Conservation (phyloP, 2,797 vertebrate genomes). For the Apogon hyalosoma region DNA sequence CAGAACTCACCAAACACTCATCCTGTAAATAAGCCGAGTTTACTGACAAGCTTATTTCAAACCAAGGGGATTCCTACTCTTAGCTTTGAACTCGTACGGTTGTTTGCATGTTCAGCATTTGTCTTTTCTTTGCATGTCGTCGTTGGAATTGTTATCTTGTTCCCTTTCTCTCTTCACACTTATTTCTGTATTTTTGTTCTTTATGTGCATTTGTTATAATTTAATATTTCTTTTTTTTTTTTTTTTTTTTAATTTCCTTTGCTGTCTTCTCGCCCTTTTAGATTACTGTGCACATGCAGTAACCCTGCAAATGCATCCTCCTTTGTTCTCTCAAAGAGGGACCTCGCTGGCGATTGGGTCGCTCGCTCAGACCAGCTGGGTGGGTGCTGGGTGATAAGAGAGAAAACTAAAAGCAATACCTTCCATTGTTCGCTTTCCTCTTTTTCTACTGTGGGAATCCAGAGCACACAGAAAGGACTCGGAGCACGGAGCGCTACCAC, state of each 20-base stretch:
- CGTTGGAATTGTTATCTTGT: constrained; percentile 84
- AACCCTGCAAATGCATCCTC: constrained; percentile 58
- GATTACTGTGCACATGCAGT: constrained; percentile 59
- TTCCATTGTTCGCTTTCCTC: constrained; percentile 88
- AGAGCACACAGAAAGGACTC: constrained; percentile 82
- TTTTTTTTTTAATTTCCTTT: neutral
- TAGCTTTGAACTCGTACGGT: constrained; percentile 85
- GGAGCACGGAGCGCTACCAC: constrained; percentile 70
- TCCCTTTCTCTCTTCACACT: constrained; percentile 68
- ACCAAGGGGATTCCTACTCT: constrained; percentile 80
- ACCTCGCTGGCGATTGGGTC: constrained; percentile 67
- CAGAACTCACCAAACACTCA: constrained; percentile 79
- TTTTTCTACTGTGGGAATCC: constrained; percentile 87
- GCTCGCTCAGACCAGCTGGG: constrained; percentile 74
- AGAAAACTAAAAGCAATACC: constrained; percentile 94
- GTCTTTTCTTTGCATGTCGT: constrained; percentile 94
- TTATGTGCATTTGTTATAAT: constrained; percentile 63
- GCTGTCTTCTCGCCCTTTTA: constrained; percentile 46
- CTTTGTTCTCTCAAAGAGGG: constrained; percentile 81
- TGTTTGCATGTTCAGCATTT: constrained; percentile 88
- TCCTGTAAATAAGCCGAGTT: constrained; percentile 90
- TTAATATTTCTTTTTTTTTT: constrained; percentile 37
- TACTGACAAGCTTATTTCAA: constrained; percentile 83
- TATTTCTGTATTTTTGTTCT: constrained; percentile 68
- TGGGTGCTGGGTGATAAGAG: constrained; percentile 81